phyloP scores from a whole-genome alignment of 2,888 invertebrate genomes.

The Macrophya annulata region DNA sequence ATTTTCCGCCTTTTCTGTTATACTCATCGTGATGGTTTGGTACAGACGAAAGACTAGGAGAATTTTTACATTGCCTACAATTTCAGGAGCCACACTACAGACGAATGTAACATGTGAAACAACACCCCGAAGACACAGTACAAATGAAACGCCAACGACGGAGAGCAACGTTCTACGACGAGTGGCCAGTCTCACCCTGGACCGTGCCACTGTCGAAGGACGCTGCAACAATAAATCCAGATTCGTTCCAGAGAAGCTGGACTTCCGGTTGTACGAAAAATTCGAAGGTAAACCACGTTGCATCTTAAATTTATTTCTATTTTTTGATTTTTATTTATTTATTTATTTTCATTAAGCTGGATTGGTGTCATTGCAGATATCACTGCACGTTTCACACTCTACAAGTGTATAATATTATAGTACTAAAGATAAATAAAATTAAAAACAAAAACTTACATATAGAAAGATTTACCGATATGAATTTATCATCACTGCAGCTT shows the following conservation, averaged over 20 bases:
- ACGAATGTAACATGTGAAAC: conserved; percentile 57
- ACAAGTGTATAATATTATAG: neutral
- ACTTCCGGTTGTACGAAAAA: conserved; percentile 93
- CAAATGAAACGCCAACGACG: conserved; percentile 80
- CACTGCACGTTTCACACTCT: too few relatives aligned
- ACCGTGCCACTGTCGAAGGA: conserved; percentile 86
- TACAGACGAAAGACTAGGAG: conserved; percentile 52
- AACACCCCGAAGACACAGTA: conserved; percentile 78
- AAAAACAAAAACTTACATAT: neutral
- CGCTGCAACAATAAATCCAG: conserved; percentile 85
- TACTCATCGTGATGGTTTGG: conserved; percentile 58
- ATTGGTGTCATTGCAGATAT: neutral
- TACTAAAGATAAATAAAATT: neutral
- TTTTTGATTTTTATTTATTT: neutral
- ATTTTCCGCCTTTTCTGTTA: conserved; percentile 42
- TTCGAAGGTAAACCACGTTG: conserved; percentile 89
- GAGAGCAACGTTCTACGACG: conserved; percentile 90
- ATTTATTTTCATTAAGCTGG: neutral
- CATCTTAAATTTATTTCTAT: neutral
- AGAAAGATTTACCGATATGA: neutral
- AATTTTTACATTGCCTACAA: conserved; percentile 19
- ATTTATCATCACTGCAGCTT: neutral
- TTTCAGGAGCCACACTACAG: conserved; percentile 62
- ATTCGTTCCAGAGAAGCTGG: conserved; percentile 88
- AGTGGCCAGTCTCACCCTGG: conserved; percentile 91